phyloP scores from a whole-genome alignment of 2,888 invertebrate species.

The Pandemis heparana region DNA sequence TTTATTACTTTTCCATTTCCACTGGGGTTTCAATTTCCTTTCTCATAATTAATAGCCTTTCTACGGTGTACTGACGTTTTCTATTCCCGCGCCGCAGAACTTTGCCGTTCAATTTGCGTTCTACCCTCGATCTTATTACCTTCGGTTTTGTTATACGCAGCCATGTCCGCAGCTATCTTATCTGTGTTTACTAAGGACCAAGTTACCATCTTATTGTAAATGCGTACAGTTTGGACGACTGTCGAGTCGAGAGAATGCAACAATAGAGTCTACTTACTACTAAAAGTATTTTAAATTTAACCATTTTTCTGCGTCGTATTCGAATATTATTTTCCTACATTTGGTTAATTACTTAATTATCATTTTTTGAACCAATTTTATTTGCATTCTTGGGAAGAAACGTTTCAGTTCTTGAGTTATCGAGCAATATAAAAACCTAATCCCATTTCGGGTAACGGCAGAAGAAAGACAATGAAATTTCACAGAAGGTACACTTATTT shows the following conservation, averaged over 20 bases:
- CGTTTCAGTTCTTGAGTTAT: slow-evolving; percentile 13
- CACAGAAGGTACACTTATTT: slow-evolving; percentile 64
- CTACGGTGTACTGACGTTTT: slow-evolving; percentile 76
- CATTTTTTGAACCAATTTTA: neutral
- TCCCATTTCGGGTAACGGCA: slow-evolving; percentile 26
- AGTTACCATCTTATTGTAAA: too few species aligned
- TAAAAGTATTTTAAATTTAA: neutral
- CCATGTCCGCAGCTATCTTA: neutral
- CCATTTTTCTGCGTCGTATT: neutral
- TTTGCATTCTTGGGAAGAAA: neutral
- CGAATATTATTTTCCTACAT: neutral
- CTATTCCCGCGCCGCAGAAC: slow-evolving; percentile 73
- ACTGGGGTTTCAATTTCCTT: slow-evolving; percentile 84
- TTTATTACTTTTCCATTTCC: slow-evolving; percentile 86
- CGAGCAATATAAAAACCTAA: slow-evolving; percentile 27
- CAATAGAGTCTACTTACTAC: too few species aligned
- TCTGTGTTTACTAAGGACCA: too few species aligned
- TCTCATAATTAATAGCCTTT: slow-evolving; percentile 84
- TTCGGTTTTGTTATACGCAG: slow-evolving; percentile 40
- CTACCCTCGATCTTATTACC: slow-evolving; percentile 65
- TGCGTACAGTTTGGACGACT: too few species aligned
- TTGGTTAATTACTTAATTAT: neutral
- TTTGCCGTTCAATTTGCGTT: slow-evolving; percentile 74
- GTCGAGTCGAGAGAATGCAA: too few species aligned
- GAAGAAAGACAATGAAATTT: slow-evolving; percentile 66